These are phyloP conservation scores for Drosophila kurseongensis DNA, from an alignment of 1,140 invertebrate genomes.

Conservation along the genomic window DNA sequence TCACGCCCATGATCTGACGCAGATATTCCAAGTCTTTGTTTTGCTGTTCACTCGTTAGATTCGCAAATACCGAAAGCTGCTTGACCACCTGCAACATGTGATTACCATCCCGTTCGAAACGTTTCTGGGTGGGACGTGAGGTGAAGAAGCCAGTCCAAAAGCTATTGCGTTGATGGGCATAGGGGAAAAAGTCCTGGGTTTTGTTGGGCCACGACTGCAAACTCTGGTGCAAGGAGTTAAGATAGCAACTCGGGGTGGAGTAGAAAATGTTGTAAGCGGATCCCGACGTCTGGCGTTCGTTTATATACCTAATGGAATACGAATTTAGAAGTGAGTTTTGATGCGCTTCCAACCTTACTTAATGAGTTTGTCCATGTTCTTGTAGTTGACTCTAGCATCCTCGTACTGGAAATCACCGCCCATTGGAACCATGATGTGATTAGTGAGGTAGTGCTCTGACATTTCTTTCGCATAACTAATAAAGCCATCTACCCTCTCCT, in stretches of 20 bases:
- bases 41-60: constrained; percentile 26
- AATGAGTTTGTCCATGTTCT: constrained; percentile 95
- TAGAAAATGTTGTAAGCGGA: constrained; percentile 86
- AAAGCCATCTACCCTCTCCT: constrained; percentile 87
- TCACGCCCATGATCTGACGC: constrained; percentile 89
- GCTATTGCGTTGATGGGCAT: constrained; percentile 91
- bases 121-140: constrained; percentile 93
- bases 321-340: neutral
- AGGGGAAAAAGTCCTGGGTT: constrained; percentile 96
- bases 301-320: constrained; percentile 65
- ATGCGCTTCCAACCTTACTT: constrained; percentile 86
- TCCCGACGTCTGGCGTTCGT: constrained; percentile 87
- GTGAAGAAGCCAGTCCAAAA: constrained; percentile 99
- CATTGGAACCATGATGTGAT: constrained; percentile 96
- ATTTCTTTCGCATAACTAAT: constrained; percentile 86
- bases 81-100: constrained; percentile 91
- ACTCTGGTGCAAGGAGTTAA: constrained; percentile 91
- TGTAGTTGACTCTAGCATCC: constrained; percentile 93
- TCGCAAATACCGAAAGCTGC: constrained; percentile 85
- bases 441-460: constrained; percentile 87
- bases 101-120: constrained; percentile 91
- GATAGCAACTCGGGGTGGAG: constrained; percentile 95
- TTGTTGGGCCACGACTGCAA: constrained; percentile 89
- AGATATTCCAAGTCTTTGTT: constrained; percentile 72
- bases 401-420: constrained; percentile 97